Evolutionary conservation across 37 sponge, comb jelly and placozoan species (phyloP), one percentile per base, ranked within the genome.

Genomic region (Beroe forskalii): DNA sequence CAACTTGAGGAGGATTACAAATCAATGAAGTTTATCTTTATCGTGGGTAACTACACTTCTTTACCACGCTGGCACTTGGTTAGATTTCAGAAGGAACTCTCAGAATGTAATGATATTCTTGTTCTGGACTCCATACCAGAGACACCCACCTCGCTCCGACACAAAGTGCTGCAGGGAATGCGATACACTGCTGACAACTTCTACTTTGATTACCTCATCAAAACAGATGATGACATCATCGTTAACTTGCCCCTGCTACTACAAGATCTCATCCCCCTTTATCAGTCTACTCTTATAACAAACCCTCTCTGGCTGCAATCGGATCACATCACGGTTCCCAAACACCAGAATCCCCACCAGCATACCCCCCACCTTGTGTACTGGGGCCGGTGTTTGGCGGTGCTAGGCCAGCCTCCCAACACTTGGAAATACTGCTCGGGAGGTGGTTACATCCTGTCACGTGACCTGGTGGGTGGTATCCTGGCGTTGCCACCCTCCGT

Each of bases 391-490:
- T 69, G 72, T 69, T 23, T 27, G 17, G 31, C 4, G 30, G 4
- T 30, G 25, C 20, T 64, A 4, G 72, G 72, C 2, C 35, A 36
- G 19, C 38, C 36, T 33, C 72, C 72, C 2, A 33, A 69, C 28
- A 1, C 19, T 2, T 69, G 72, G 72, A 31, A 17, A 31, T 69
- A 69, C 38, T 69, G 72, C 32, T 69, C 72, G 12, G 72, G 72
- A 69, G 72, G 72, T 33, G 72, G 72, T 36, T 69, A 69, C 32
- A 37, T 69, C 1, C 38, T 69, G 72, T 69, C 72, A 69, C 72
- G 72, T 69, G 72, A 69, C 39, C 72, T 69, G 1, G 9, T 69
- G 1, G 9, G 4, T 2, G 37, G 32, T 9, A 35, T 69, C 27
- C 4, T 36, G 1, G 32, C 27, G 17, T 37, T 69, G 6, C 72